Evolutionary conservation across 2,797 vertebrate species (phyloP), one percentile per base, ranked within the genome.

Genomic region (Silurus aristotelis): DNA sequence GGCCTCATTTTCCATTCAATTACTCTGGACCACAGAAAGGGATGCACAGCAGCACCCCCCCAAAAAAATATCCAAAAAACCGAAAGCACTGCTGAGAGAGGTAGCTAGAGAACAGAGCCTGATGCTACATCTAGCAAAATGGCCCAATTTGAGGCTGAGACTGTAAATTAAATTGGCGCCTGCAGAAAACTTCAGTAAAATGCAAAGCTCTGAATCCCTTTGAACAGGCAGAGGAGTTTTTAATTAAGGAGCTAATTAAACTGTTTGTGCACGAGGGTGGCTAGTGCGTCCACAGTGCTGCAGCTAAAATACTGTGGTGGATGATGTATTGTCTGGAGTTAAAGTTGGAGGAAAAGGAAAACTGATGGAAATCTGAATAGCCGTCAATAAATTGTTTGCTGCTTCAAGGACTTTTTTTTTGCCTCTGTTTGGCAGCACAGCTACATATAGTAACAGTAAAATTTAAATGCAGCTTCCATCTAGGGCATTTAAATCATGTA

Each of bases 1-100:
- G 91, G 93, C 93, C 92, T 92, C 93, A 93, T 95, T 96, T 96
- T 95, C 94, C 94, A 93, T 95, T 94, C 91, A 93, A 92, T 94
- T 94, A 94, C 93, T 93, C 90, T 89, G 92, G 92, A 93, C 93
- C 94, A 92, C 93, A 93, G 93, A 84, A 82, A 92, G 91, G 92
- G 92, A 92, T 92, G 61, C 75, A 67, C 85, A 90, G 86, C 83
- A 72, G 85, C 84, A 52, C 63, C 48, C 48, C 48, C 10, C 48
- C 8, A 79, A 77, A 70, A 70, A 55, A 67, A 55, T 27, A 25
- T 48, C 43, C 76, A 92, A 86, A 87, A 90, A 91, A 83, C 88
- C 90, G 90, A 89, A 90, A 91, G 89, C 88, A 82, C 89, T 86
- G 89, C 91, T 91, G 84, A 43, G 86, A 19, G 90, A 92, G 90